A percentile compares a stretch with the other conserved stretches of the same genome.
Evolutionary conservation across 2,113 vertebrate genomes (phyloP).

Genomic region (Arizona elegans): DNA sequence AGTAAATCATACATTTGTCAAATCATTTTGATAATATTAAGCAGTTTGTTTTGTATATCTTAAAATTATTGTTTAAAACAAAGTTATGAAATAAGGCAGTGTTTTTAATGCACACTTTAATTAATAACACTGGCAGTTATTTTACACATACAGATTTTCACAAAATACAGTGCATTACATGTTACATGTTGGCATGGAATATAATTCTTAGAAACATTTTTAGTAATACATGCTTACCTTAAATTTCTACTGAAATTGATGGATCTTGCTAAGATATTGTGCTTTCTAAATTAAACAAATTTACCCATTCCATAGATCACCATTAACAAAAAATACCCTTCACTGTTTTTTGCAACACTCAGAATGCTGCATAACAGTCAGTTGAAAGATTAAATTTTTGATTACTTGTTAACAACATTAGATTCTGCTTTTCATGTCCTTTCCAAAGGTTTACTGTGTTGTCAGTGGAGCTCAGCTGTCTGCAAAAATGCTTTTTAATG

Average conservation of each 20-base stretch:
- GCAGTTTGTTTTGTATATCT: not conserved
- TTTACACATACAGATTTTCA: not conserved
- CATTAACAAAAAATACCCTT: not conserved
- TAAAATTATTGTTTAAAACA: not conserved
- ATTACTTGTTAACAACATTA: not conserved
- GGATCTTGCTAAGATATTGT: not conserved
- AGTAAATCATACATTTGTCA: not conserved
- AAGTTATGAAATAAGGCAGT: not conserved
- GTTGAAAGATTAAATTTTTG: not conserved
- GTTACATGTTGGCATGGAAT: not conserved
- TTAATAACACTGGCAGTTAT: not conserved
- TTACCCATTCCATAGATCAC: not conserved
- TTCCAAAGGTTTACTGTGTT: not conserved
- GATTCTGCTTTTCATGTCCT: not conserved
- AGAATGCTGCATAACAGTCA: not conserved
- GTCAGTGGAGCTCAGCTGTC: not conserved
- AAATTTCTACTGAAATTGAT: constrained; percentile 12
- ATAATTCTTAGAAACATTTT: not conserved
- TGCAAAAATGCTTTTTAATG: not conserved
- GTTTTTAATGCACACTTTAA: not conserved
- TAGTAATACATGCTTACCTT: not conserved
- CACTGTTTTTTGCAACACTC: not conserved
- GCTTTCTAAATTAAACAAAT: not conserved
- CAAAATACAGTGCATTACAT: not conserved
- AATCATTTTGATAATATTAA: not conserved